Percentiles rank a stretch among this genome's conserved stretches.
phyloP scores from a whole-genome alignment of 2,888 invertebrate genomes.

The Stenotaenia linearis region DNA sequence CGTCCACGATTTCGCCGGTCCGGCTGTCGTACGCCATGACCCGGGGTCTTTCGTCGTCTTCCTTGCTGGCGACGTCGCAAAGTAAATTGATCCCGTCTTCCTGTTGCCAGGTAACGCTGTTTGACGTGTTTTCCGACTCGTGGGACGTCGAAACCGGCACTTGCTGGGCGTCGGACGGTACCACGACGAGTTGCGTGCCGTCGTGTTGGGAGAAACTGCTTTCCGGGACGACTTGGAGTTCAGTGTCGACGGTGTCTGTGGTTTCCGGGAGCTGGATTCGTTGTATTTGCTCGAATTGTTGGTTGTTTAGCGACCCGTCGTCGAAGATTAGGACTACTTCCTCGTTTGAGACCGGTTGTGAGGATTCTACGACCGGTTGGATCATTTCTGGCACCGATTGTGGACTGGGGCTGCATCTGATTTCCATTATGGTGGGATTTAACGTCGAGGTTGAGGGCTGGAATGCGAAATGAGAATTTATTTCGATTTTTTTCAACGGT shows the following conservation, averaged over 20 bases:
- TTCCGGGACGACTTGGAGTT: conserved; percentile 21
- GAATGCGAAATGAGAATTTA: not conserved
- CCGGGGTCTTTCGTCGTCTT: not conserved
- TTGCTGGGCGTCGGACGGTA: not conserved
- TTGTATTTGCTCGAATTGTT: not conserved
- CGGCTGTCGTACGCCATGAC: not conserved
- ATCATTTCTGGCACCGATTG: not conserved
- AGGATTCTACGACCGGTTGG: not conserved
- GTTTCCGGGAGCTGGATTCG: not conserved
- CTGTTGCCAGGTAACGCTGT: not conserved
- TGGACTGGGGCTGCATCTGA: not conserved
- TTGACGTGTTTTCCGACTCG: not conserved
- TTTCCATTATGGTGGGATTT: not conserved
- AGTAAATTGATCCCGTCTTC: not conserved
- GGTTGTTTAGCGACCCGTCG: not conserved
- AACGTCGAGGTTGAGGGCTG: not conserved
- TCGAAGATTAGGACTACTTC: not conserved
- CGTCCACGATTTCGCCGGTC: not conserved
- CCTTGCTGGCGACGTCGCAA: not conserved
- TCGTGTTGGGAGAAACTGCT: not conserved
- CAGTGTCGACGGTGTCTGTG: not conserved
- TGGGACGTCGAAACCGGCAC: not conserved
- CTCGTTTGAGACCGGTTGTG: not conserved
- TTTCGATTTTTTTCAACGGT: not conserved
- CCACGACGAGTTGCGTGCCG: not conserved